Evolutionary conservation across 2,888 invertebrate genomes (phyloP).

Genomic region (Aphrophora alni): DNA sequence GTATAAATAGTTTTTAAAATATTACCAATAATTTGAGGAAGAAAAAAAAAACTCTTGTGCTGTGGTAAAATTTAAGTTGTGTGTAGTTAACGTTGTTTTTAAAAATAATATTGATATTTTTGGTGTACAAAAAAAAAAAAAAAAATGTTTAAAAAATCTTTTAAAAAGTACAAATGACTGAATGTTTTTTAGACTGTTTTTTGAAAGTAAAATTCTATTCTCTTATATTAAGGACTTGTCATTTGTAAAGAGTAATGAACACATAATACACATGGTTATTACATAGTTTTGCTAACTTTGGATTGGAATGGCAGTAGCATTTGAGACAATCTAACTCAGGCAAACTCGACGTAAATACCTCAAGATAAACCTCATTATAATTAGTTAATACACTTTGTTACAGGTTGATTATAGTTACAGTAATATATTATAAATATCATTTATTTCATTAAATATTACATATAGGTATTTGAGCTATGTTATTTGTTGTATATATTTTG

Average conservation of each 20-base stretch:
- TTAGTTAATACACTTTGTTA: no score
- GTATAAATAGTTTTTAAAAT: constrained; percentile 40
- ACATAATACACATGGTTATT: no score
- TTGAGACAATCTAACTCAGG: neutral
- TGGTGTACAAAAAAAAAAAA: constrained; percentile 41
- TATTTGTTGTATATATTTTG: neutral
- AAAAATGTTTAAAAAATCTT: constrained; percentile 43
- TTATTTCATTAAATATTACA: no score
- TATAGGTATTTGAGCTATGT: neutral
- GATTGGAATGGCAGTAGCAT: constrained; percentile 2
- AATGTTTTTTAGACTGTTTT: constrained; percentile 41
- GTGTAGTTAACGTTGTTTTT: constrained; percentile 35
- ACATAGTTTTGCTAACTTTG: constrained; percentile 29
- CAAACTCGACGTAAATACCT: neutral
- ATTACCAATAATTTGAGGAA: constrained; percentile 57
- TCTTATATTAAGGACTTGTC: constrained; percentile 17
- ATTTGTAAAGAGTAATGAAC: constrained; percentile 37
- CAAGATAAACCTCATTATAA: neutral
- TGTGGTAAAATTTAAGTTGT: constrained; percentile 55
- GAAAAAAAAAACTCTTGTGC: constrained; percentile 60
- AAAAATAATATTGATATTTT: constrained; percentile 44
- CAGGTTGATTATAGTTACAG: neutral
- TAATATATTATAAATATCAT: no score
- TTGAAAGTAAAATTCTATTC: constrained; percentile 24
- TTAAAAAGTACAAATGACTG: constrained; percentile 50